Evolutionary conservation across 2,888 invertebrate species (phyloP), one percentile per base, ranked within the genome.

Genomic region (Tholera decimalis): DNA sequence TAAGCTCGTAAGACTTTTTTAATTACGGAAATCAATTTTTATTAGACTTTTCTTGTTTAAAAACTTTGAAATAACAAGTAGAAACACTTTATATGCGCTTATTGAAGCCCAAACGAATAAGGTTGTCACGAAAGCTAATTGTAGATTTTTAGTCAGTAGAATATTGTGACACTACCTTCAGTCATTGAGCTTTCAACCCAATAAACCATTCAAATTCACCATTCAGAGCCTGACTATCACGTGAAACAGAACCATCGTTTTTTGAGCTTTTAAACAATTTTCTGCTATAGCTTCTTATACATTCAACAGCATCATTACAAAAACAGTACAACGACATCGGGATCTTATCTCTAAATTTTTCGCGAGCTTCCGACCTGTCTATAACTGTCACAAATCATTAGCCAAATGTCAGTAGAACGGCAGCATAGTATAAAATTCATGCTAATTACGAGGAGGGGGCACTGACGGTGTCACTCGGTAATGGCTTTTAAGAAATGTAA

Each of bases 401-500:
- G 60, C 67, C 59, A 60, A 72, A 71, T 58, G 62, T 75, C 58
- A 65, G 49, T 37, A 37, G 28, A 60, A 49, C 49, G 55, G 46
- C 47, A 65, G 61, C 20, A 55, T 60, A 54, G 81, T 84, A 85
- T 89, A 83, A 88, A 91, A 90, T 91, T 90, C 91, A 91, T 91
- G 93, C 93, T 94, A 94, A 94, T 95, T 94, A 93, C 84, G 82
- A 55, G 86, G 90, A 85, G 89, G 91, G 89, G 83, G 89, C 93
- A 93, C 92, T 89, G 94, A 91, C 89, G 89, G 88, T 92, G 93
- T 92, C 92, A 93, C 89, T 86, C 85, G 76, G 93, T 93, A 95
- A 95, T 95, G 92, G 95, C 93, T 95, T 95, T 95, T 93, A 94
- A 95, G 95, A 95, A 95, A 93, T 88, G 94, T 90, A 91, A 95